Base-by-base conservation (phyloP, 2,797 vertebrate species). In the Spea hammondii region DNA sequence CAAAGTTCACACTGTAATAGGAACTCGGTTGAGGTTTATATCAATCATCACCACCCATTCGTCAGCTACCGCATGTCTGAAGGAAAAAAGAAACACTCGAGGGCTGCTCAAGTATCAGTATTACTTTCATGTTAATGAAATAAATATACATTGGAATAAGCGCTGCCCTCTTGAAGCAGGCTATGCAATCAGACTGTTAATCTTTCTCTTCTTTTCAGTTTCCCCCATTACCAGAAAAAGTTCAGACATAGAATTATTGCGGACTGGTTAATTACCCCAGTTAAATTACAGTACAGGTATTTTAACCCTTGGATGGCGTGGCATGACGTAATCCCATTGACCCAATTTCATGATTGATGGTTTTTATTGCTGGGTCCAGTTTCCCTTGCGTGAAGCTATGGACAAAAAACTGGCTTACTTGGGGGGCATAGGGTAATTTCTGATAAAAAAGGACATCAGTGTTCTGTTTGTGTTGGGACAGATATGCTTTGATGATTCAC, bases 161-260 rank as follows among this genome's bases (percentile, higher is more conserved):
- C 32, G 11, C 53, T 45, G 64, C 59, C 65, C 72, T 72, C 70
- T 49, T 46, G 47, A 60, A 57, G 74, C 9, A 48, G 65, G 50
- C 54, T 32, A 46, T 54, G 54, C 77, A 77, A 81, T 72, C 74
- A 68, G 64, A 77, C 53, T 72, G 59, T 70, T 76, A 71, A 80
- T 73, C 79, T 68, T 59, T 60, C 65, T 50, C 65, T 77, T 9
- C 55, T 72, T 54, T 76, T 73, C n/a, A 48, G 69, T 81, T 68
- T 81, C 79, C 76, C 74, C 68, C 14, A 32, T 77, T 77, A 81
- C 79, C 9, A 72, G 70, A 72, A 68, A 80, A 77, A 53, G 79
- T 81, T 81, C 70, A 81, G 6, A 44, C 64, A 62, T 55, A 54
- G 59, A 62, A 17, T 17, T n/a, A 62, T 62, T 62, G 9, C n/a